These are phyloP conservation scores for Volucella inanis DNA, from an alignment of 2,888 invertebrate species.

Conservation along the genomic window DNA sequence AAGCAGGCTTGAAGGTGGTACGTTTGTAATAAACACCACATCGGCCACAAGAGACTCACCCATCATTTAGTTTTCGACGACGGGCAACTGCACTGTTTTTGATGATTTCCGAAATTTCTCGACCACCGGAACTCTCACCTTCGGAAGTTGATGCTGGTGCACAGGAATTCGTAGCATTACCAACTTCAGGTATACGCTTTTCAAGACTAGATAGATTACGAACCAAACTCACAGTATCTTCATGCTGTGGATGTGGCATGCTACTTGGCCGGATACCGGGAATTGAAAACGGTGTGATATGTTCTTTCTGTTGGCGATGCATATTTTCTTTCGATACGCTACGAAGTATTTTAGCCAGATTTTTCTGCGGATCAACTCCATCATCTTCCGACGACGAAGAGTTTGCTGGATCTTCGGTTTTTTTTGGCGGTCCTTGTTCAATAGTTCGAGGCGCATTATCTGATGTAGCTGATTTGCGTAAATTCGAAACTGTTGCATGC, in stretches of 20 bases:
- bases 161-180: slow-evolving; percentile 39
- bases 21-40: slow-evolving; percentile 38
- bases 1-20: slow-evolving; percentile 44
- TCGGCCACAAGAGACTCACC: slow-evolving; percentile 82
- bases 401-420: slow-evolving; percentile 55
- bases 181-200: slow-evolving; percentile 70
- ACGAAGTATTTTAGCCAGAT: slow-evolving; percentile 80
- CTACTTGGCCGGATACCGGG: slow-evolving; percentile 46
- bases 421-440: slow-evolving; percentile 40
- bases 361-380: slow-evolving; percentile 78
- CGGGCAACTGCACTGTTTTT: slow-evolving; percentile 83
- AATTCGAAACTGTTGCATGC: slow-evolving; percentile 81
- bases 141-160: slow-evolving; percentile 82
- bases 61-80: slow-evolving; percentile 83
- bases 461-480: slow-evolving; percentile 81
- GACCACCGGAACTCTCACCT: slow-evolving; percentile 84
- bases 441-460: slow-evolving; percentile 76
- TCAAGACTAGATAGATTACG: slow-evolving; percentile 81
- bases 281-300: slow-evolving; percentile 47
- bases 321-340: slow-evolving; percentile 80
- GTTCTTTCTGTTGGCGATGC: slow-evolving; percentile 69
- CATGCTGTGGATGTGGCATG: slow-evolving; percentile 78
- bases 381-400: slow-evolving; percentile 73
- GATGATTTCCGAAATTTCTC: slow-evolving; percentile 84
- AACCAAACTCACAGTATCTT: slow-evolving; percentile 81